phyloP scores from a whole-genome alignment of 2,888 invertebrate genomes.

The Sinopyrophorus schimmeli region DNA sequence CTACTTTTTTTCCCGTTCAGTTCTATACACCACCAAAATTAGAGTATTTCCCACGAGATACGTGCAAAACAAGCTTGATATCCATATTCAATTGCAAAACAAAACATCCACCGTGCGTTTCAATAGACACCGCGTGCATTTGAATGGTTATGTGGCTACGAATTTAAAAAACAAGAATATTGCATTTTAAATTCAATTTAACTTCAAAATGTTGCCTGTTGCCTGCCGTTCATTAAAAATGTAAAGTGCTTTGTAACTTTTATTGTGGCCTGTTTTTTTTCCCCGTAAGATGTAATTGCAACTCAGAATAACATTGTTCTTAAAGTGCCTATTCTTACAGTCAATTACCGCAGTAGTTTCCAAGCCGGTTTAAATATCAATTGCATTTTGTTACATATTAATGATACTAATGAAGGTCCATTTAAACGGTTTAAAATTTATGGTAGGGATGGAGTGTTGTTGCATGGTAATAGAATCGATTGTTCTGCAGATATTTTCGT shows the following conservation, averaged over 20 bases:
- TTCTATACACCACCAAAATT: conserved; percentile 3
- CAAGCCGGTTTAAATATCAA: too few species aligned
- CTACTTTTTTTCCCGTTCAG: too few species aligned
- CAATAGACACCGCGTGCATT: conserved; percentile 16
- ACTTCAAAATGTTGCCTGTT: conserved; percentile 20
- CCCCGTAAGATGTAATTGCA: too few species aligned
- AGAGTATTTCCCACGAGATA: conserved; percentile 10
- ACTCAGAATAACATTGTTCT: too few species aligned
- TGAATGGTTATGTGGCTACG: conserved; percentile 13
- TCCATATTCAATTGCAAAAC: conserved; percentile 18
- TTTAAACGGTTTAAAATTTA: too few species aligned
- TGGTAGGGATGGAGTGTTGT: too few species aligned
- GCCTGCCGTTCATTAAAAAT: conserved; percentile 22
- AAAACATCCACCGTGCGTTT: conserved; percentile 15
- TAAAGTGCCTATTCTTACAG: too few species aligned
- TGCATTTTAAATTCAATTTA: conserved; percentile 25
- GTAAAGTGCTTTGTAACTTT: conserved; percentile 12
- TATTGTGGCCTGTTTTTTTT: conserved; percentile 4
- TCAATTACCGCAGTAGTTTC: too few species aligned
- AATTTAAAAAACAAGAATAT: conserved; percentile 21
- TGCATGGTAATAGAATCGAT: conserved; percentile 31
- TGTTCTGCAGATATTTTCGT: conserved; percentile 32
- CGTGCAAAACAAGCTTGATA: conserved; percentile 12
- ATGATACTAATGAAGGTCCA: too few species aligned
- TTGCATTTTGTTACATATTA: too few species aligned